These are phyloP conservation scores for Caenorhabditis inopinata DNA, from an alignment of 1,140 invertebrate genomes.

Conservation along the genomic window DNA sequence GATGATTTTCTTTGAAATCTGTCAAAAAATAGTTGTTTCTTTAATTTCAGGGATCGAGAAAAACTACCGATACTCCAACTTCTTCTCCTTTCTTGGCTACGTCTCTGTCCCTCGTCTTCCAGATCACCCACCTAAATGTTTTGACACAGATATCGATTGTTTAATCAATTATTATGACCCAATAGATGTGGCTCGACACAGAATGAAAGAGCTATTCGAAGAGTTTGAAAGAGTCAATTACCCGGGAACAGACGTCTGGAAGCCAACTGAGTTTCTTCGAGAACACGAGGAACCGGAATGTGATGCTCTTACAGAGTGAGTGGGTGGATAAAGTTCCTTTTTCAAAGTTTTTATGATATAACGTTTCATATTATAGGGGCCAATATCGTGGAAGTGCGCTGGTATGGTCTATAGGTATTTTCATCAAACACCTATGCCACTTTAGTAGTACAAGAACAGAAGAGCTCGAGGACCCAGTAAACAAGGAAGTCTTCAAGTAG, in stretches of 20 bases:
- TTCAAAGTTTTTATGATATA: neutral
- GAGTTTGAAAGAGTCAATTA: slow-evolving; percentile 12
- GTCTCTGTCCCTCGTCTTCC: neutral
- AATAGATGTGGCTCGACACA: neutral
- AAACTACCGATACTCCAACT: neutral
- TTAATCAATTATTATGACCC: neutral
- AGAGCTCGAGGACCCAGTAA: neutral
- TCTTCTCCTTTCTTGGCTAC: neutral
- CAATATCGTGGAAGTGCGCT: neutral
- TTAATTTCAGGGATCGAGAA: neutral
- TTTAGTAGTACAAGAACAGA: neutral
- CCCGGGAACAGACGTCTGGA: neutral
- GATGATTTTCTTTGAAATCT: no score
- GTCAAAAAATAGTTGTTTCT: no score
- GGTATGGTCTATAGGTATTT: neutral
- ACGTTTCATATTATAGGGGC: neutral
- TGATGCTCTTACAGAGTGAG: neutral
- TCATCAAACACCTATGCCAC: neutral
- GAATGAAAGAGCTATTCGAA: neutral
- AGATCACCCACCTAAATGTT: neutral
- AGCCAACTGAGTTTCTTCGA: neutral
- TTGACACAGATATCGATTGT: neutral
- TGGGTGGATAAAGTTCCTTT: no score
- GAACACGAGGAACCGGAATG: neutral
- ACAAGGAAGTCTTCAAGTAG: neutral